Conservation (phyloP, 2,888 invertebrate genomes). For the Hecatera dysodea region DNA sequence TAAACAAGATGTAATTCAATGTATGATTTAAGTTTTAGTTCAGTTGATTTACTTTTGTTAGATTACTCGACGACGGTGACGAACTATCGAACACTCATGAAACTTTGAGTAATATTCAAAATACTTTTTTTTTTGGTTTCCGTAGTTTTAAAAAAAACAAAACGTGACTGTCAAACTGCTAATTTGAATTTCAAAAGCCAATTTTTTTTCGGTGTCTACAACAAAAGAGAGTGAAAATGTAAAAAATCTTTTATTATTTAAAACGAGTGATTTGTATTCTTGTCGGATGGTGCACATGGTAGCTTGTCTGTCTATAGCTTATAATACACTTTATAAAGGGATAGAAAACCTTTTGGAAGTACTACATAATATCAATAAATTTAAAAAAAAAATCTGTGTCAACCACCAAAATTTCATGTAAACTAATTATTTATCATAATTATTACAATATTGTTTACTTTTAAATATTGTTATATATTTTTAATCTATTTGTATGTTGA, state of each 20-base stretch:
- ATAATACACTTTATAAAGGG: slow-evolving; percentile 44
- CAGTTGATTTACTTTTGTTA: too few relatives aligned
- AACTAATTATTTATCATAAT: too few relatives aligned
- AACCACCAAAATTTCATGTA: too few relatives aligned
- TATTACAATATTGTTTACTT: too few relatives aligned
- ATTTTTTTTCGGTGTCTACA: slow-evolving; percentile 18
- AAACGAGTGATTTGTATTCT: slow-evolving; percentile 44
- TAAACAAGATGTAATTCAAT: too few relatives aligned
- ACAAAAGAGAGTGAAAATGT: slow-evolving; percentile 20
- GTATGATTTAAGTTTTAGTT: too few relatives aligned
- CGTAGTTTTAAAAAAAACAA: neutral
- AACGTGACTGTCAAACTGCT: neutral
- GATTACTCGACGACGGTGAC: too few relatives aligned
- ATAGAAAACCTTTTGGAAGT: neutral
- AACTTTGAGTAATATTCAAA: neutral
- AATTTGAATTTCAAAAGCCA: slow-evolving; percentile 30
- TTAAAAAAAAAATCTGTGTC: too few relatives aligned
- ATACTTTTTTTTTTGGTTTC: neutral
- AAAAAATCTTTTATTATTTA: slow-evolving; percentile 24
- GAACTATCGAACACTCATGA: too few relatives aligned
- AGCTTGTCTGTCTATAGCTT: slow-evolving; percentile 34
- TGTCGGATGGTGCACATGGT: slow-evolving; percentile 6
- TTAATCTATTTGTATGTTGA: too few relatives aligned
- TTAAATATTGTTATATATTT: too few relatives aligned
- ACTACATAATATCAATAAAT: too few relatives aligned